Conservation (phyloP, 2,797 vertebrate genomes). For the Cuculus canorus region DNA sequence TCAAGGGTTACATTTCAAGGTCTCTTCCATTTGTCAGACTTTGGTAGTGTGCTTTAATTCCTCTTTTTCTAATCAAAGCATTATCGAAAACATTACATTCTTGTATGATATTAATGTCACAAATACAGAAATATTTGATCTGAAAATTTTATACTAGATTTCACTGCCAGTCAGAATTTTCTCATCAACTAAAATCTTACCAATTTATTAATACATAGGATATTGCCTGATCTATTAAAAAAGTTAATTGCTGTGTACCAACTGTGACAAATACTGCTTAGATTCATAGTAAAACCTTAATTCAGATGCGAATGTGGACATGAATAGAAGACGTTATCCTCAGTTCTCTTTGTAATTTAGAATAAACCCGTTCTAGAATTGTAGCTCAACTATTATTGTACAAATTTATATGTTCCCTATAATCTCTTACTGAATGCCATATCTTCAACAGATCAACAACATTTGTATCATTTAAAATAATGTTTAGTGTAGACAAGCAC, state of each 20-base stretch:
- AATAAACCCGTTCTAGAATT: background rate
- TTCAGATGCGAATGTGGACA: background rate
- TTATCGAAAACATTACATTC: background rate
- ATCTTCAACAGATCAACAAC: background rate
- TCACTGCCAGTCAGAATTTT: background rate
- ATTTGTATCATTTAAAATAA: background rate
- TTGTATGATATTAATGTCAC: background rate
- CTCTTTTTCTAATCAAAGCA: background rate
- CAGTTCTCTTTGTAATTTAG: background rate
- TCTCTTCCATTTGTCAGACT: background rate
- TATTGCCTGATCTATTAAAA: background rate
- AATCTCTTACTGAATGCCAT: accelerated
- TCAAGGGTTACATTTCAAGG: background rate
- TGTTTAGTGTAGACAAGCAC: background rate
- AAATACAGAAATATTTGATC: background rate
- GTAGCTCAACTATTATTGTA: background rate
- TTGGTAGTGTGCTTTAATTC: background rate
- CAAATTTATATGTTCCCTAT: background rate
- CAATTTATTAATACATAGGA: background rate
- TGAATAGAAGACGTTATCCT: background rate
- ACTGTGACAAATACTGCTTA: background rate
- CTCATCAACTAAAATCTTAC: background rate
- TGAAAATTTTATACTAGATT: background rate
- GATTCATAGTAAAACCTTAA: background rate
- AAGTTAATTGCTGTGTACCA: background rate